phyloP scores from a whole-genome alignment of 1,140 invertebrate species.

The Paraescarpia echinospica region DNA sequence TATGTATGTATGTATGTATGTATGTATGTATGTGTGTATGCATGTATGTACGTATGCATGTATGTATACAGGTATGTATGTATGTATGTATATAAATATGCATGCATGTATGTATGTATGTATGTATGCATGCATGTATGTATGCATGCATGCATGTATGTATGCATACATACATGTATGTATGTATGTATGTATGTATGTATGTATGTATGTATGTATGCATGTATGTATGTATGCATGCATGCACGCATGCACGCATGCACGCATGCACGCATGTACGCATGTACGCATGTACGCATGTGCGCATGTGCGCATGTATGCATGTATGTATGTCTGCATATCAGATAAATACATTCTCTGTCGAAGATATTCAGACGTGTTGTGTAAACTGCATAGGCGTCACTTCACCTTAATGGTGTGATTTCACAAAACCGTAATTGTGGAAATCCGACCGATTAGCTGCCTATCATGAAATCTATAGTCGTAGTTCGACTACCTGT shows the following conservation, averaged over 20 bases:
- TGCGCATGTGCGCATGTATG: no score
- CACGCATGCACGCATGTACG: no score
- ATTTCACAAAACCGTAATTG: not conserved
- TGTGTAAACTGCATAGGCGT: no score
- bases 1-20: not conserved
- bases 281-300: no score
- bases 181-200: slow-evolving; percentile 11
- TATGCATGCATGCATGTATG: not conserved
- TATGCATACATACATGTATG: not conserved
- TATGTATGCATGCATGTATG: not conserved
- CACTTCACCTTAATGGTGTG: no score
- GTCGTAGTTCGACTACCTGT: not conserved
- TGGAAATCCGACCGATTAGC: not conserved
- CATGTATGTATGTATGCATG: not conserved
- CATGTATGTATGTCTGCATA: no score
- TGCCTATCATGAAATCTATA: not conserved
- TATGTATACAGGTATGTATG: not conserved
- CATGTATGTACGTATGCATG: not conserved
- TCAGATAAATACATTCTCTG: no score
- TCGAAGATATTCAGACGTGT: no score
- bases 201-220: slow-evolving; percentile 9
- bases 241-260: not conserved
- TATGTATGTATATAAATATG: not conserved
- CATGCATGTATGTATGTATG: not conserved
- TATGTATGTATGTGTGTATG: not conserved